Evolutionary conservation across 37 sponge, comb jelly and placozoan species (phyloP).

Genomic region (Amphimedon queenslandica): DNA sequence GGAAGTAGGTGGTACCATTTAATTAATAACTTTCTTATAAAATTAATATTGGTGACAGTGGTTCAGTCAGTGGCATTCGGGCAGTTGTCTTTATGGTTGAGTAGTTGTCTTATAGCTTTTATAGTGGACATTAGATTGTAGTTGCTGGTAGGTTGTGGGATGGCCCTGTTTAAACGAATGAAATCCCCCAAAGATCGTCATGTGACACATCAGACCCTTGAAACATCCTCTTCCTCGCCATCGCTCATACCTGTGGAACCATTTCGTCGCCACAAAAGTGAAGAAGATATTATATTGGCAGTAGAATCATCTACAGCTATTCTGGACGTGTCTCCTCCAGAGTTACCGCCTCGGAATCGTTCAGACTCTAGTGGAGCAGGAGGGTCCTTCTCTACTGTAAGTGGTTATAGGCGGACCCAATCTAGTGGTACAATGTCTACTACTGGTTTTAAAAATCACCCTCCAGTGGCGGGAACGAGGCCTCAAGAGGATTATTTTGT

Average conservation of each 20-base stretch:
- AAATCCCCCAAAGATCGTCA: slow-evolving; percentile 11
- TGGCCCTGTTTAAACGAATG: slow-evolving; percentile 25
- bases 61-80: too few relatives aligned
- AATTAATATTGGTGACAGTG: too few relatives aligned
- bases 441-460: background rate
- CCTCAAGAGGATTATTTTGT: slow-evolving; percentile 13
- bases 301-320: background rate
- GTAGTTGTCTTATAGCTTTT: too few relatives aligned
- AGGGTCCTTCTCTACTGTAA: background rate
- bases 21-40: too few relatives aligned
- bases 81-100: too few relatives aligned
- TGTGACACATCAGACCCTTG: background rate
- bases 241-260: background rate
- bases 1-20: too few relatives aligned
- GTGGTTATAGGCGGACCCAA: background rate
- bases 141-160: too few relatives aligned
- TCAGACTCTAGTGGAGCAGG: background rate
- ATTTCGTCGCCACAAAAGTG: slow-evolving; percentile 19
- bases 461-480: background rate
- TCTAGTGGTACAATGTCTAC: slow-evolving; percentile 6
- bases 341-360: background rate
- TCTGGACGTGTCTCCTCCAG: background rate
- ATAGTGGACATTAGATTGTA: too few relatives aligned
- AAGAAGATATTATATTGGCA: background rate
- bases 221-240: background rate